phyloP scores from a whole-genome alignment of 2,113 vertebrate species.

The Chaenocephalus aceratus region DNA sequence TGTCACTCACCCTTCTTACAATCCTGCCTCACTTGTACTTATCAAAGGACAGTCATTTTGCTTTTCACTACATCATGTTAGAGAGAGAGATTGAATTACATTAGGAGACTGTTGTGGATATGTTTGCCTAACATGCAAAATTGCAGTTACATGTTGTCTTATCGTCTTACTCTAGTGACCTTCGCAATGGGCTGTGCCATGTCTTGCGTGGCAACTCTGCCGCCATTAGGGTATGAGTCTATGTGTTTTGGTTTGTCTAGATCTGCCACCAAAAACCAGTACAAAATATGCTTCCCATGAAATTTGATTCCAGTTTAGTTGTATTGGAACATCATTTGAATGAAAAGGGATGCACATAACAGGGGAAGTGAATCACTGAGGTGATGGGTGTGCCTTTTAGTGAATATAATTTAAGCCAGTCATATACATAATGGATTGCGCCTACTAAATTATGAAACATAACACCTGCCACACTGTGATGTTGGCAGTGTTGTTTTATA shows the following conservation, averaged over 20 bases:
- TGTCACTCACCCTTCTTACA: not conserved
- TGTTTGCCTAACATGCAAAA: not conserved
- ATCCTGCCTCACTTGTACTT: not conserved
- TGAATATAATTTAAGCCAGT: slow-evolving; percentile 59
- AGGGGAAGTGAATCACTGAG: slow-evolving; percentile 26
- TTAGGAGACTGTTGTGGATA: not conserved
- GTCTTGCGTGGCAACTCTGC: no score
- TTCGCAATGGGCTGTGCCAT: no score
- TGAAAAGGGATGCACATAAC: not conserved
- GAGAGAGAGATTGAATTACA: not conserved
- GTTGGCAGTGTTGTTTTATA: slow-evolving; percentile 47
- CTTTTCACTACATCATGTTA: no score
- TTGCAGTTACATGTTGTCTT: no score
- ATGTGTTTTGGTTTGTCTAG: not conserved
- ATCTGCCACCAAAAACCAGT: no score
- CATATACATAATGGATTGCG: slow-evolving; percentile 73
- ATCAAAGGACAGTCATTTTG: no score
- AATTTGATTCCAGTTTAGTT: no score
- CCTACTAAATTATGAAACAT: slow-evolving; percentile 72
- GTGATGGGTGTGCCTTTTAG: slow-evolving; percentile 55
- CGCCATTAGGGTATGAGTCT: not conserved
- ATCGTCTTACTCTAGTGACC: no score
- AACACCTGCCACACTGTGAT: slow-evolving; percentile 64
- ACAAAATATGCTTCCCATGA: no score
- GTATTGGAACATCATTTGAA: no score